A percentile compares a stretch with the other conserved stretches of the same genome.
Evolutionary conservation across 2,797 vertebrate genomes (phyloP).

Genomic region (Peromyscus eremicus): DNA sequence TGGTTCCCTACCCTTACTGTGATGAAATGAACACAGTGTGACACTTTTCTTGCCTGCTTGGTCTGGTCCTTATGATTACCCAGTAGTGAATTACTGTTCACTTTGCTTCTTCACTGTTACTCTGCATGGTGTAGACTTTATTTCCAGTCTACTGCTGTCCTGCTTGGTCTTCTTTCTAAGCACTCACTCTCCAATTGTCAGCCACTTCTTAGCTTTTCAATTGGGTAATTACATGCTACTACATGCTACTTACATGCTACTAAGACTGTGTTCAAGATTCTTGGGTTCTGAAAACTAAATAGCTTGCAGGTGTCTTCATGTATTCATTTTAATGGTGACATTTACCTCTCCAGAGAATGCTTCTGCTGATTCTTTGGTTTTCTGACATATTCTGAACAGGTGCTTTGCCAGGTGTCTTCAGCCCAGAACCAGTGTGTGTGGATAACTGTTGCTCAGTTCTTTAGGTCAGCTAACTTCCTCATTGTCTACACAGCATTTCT

Average conservation of each 20-base stretch:
- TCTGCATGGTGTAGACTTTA: not conserved
- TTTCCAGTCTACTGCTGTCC: not conserved
- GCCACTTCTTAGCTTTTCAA: accelerated
- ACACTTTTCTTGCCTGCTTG: not conserved
- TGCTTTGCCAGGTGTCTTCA: not conserved
- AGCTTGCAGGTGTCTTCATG: no score
- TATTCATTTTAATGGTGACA: accelerated
- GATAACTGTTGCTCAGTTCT: not conserved
- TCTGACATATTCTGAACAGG: not conserved
- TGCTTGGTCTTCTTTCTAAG: not conserved
- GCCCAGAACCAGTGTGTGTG: not conserved
- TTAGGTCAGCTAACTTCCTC: not conserved
- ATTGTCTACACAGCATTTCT: accelerated
- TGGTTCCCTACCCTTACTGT: not conserved
- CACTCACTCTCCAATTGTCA: not conserved
- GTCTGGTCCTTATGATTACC: not conserved
- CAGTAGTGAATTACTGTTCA: not conserved
- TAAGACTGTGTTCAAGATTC: not conserved
- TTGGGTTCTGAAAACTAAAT: not conserved
- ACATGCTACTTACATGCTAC: not conserved
- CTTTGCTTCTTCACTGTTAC: not conserved
- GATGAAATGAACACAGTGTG: not conserved
- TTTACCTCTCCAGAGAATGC: not conserved
- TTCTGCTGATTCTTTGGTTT: not conserved
- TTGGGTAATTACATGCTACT: not conserved